Percentiles rank a stretch among this genome's conserved stretches.
These are phyloP conservation scores for Pyrgus malvae DNA, from an alignment of 2,888 invertebrate species.

Conservation along the genomic window DNA sequence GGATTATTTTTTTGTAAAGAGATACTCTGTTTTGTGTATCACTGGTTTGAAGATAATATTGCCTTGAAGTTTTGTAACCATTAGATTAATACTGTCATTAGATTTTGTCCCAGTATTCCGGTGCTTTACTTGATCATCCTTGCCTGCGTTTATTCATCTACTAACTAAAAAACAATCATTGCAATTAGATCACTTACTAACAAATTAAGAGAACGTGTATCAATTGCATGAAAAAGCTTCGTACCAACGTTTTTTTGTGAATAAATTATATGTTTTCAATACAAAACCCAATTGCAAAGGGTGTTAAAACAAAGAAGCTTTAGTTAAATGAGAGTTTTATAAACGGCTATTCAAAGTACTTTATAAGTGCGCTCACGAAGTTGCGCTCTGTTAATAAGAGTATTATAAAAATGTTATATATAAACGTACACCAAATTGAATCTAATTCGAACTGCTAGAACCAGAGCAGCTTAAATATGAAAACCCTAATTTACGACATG, in stretches of 20 bases:
- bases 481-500: too few species aligned
- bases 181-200: conserved; percentile 74
- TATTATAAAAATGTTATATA: too few species aligned
- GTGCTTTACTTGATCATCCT: conserved; percentile 83
- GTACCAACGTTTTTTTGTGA: conserved; percentile 36
- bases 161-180: conserved; percentile 70
- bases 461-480: too few species aligned
- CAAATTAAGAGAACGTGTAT: conserved; percentile 49
- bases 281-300: conserved; percentile 32
- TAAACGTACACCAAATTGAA: too few species aligned
- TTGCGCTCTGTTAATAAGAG: too few species aligned
- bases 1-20: conserved; percentile 81
- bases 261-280: conserved; percentile 35
- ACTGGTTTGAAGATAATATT: conserved; percentile 78
- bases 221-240: conserved; percentile 71
- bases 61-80: conserved; percentile 79
- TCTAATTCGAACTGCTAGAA: too few species aligned
- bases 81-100: conserved; percentile 75
- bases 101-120: conserved; percentile 78
- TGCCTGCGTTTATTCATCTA: conserved; percentile 82
- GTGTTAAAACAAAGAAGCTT: conserved; percentile 16
- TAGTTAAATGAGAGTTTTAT: neutral
- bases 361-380: too few species aligned
- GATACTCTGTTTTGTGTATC: conserved; percentile 77
- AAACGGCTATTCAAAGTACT: too few species aligned